phyloP scores from a whole-genome alignment of 2,113 vertebrate species.

The Sylvia atricapilla region DNA sequence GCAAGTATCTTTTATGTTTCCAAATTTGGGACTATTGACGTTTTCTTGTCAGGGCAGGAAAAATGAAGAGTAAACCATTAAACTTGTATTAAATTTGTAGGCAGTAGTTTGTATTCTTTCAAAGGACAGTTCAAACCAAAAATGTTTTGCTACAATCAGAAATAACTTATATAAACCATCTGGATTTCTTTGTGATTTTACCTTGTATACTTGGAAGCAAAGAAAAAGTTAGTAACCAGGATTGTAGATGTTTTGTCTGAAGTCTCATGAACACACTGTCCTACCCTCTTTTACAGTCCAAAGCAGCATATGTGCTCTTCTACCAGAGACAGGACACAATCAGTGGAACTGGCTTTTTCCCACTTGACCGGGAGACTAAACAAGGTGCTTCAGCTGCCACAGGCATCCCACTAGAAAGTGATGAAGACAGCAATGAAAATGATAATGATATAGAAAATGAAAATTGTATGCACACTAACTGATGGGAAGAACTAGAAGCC shows the following conservation, averaged over 20 bases:
- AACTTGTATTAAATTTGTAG: neutral
- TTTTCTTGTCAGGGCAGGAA: neutral
- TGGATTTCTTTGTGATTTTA: neutral
- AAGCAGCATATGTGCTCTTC: conserved; percentile 97
- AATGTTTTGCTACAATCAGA: neutral
- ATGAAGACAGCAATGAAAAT: conserved; percentile 83
- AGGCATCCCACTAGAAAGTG: conserved; percentile 80
- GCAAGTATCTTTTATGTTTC: conserved; percentile 76
- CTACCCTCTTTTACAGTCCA: conserved; percentile 81
- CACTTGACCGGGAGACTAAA: conserved; percentile 87
- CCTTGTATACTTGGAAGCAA: neutral
- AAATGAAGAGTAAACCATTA: neutral
- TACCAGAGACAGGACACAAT: conserved; percentile 95
- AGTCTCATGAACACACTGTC: neutral
- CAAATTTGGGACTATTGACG: neutral
- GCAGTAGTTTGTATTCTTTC: neutral
- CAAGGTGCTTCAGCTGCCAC: conserved; percentile 82
- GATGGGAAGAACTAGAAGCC: conserved; percentile 84
- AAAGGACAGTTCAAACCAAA: neutral
- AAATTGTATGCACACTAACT: conserved; percentile 94
- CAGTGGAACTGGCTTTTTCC: conserved; percentile 95
- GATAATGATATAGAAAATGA: conserved; percentile 85
- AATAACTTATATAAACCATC: neutral
- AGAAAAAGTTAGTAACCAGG: neutral
- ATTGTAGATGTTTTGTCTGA: neutral